Evolutionary conservation across 2,113 vertebrate species (phyloP).

Genomic region (Pomatostomus ruficeps): DNA sequence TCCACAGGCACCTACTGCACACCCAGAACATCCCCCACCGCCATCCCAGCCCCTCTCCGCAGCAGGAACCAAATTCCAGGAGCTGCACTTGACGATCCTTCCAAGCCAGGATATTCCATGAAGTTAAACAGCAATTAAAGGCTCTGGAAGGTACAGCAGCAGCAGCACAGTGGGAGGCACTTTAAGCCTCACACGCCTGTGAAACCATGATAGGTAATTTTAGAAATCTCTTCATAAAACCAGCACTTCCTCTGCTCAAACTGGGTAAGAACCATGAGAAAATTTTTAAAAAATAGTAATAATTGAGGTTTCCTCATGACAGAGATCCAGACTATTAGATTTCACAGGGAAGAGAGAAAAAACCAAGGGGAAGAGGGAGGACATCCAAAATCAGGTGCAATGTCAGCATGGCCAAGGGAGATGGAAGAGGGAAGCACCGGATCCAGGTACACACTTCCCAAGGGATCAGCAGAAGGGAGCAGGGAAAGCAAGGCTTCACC

Average conservation of each 20-base stretch:
- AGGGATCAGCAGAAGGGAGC: neutral
- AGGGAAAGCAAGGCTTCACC: neutral
- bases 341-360: neutral
- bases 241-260: neutral
- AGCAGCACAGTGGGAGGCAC: neutral
- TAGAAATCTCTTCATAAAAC: neutral
- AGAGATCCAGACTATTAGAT: neutral
- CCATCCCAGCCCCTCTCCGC: neutral
- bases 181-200: neutral
- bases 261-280: neutral
- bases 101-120: neutral
- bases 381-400: neutral
- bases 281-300: fast-evolving
- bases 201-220: neutral
- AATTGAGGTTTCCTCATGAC: neutral
- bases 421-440: neutral
- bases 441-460: neutral
- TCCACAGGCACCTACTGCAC: neutral
- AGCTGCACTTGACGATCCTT: neutral
- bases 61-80: neutral
- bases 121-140: neutral
- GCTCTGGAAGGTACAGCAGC: neutral
- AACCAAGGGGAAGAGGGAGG: neutral
- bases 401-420: neutral
- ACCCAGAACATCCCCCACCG: neutral